Conservation (phyloP, 2,113 vertebrate genomes). For the Eulemur rufifrons region DNA sequence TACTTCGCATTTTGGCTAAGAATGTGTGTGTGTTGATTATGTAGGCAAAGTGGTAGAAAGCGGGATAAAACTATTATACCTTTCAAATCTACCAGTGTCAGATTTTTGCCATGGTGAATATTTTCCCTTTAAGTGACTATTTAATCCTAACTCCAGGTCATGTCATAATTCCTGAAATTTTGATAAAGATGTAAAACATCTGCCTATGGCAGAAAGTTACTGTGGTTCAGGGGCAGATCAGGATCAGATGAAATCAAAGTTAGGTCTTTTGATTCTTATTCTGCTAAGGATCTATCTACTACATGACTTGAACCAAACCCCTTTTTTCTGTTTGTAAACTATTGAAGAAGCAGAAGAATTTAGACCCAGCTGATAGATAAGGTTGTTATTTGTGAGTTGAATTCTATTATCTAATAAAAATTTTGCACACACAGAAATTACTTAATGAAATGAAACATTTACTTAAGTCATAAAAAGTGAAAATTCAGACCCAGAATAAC, state of each 20-base stretch:
- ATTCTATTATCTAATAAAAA: constrained; percentile 9
- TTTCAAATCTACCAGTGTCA: neutral
- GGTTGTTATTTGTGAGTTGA: neutral
- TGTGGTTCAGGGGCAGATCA: neutral
- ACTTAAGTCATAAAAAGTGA: neutral
- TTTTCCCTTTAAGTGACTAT: neutral
- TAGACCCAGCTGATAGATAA: neutral
- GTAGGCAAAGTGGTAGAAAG: neutral
- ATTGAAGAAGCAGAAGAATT: neutral
- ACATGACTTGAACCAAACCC: neutral
- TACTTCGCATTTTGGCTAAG: neutral
- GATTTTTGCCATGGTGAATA: neutral
- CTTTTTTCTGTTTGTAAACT: neutral
- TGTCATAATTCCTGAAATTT: constrained; percentile 3
- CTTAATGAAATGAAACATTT: constrained; percentile 31
- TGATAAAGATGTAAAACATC: neutral
- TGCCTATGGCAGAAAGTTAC: constrained; percentile 37
- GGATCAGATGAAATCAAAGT: neutral
- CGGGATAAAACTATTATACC: neutral
- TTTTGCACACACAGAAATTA: neutral
- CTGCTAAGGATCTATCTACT: neutral
- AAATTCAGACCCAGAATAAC: constrained; percentile 16
- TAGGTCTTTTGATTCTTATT: neutral
- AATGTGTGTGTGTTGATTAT: constrained; percentile 2
- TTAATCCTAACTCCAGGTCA: constrained; percentile 7